These are phyloP conservation scores for Teleopsis dalmanni DNA, from an alignment of 1,140 invertebrate species.

Conservation along the genomic window DNA sequence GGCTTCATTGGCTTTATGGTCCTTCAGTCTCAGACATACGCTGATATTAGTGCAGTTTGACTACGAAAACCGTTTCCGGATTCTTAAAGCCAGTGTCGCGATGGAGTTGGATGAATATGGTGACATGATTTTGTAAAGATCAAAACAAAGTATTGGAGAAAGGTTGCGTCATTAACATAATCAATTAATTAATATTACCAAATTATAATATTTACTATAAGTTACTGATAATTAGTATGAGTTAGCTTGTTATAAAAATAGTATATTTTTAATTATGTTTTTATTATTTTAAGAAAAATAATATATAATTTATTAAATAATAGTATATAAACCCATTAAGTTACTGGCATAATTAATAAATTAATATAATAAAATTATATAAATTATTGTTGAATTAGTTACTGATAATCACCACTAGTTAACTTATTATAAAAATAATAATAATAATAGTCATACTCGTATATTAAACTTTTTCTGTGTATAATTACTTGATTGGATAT, in stretches of 20 bases:
- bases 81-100: not conserved
- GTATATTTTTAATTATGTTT: too few species aligned
- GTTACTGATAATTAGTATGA: not conserved
- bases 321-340: too few species aligned
- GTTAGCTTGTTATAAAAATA: not conserved
- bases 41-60: constrained; percentile 2
- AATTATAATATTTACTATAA: not conserved
- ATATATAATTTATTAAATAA: too few species aligned
- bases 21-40: not conserved
- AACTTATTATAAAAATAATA: too few species aligned
- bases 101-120: not conserved
- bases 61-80: not conserved
- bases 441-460: too few species aligned
- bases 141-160: not conserved
- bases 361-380: too few species aligned
- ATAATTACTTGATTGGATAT: too few species aligned
- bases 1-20: not conserved
- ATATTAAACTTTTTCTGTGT: too few species aligned
- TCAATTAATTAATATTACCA: not conserved
- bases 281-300: too few species aligned
- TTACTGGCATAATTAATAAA: too few species aligned
- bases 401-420: too few species aligned
- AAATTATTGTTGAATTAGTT: too few species aligned
- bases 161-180: not conserved
- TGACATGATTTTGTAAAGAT: not conserved